Evolutionary conservation across 53 echinoderm and acorn worm species (phyloP).

Genomic region (Paracentrotus lividus): DNA sequence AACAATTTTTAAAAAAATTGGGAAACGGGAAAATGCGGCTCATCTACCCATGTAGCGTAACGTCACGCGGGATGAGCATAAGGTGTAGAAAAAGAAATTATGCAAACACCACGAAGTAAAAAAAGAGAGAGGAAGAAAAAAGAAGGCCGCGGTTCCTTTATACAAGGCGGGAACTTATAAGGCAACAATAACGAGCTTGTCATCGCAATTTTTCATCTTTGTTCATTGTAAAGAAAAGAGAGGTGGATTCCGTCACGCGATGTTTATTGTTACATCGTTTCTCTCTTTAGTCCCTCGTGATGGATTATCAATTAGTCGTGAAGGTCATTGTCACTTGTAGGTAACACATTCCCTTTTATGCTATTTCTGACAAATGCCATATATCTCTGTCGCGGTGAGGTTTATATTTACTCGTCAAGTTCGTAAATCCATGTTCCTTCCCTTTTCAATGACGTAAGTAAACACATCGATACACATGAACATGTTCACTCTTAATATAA

Average conservation of each 20-base stretch:
- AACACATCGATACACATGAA: background rate
- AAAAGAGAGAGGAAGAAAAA: too few relatives aligned
- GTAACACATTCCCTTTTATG: background rate
- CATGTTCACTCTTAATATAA: too few relatives aligned
- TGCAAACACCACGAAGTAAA: too few relatives aligned
- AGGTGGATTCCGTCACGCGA: slow-evolving; percentile 42
- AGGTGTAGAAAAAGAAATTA: slow-evolving; percentile 14
- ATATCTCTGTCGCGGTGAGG: background rate
- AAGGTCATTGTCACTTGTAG: slow-evolving; percentile 5
- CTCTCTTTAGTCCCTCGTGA: background rate
- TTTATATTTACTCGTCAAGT: background rate
- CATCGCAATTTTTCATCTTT: slow-evolving; percentile 14
- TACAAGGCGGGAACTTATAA: background rate
- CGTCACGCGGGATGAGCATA: background rate
- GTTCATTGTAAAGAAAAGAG: background rate
- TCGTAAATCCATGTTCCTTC: background rate
- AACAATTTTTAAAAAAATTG: background rate
- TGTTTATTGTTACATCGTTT: background rate
- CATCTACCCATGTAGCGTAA: background rate
- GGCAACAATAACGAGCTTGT: background rate
- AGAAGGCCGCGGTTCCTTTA: background rate
- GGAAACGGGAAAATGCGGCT: background rate
- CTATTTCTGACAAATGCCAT: background rate
- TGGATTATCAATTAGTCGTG: slow-evolving; percentile 38
- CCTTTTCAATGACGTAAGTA: background rate